Percentiles rank a stretch among this genome's conserved stretches.
These are phyloP conservation scores for Symphodus melops DNA, from an alignment of 2,113 vertebrate species.

Conservation along the genomic window DNA sequence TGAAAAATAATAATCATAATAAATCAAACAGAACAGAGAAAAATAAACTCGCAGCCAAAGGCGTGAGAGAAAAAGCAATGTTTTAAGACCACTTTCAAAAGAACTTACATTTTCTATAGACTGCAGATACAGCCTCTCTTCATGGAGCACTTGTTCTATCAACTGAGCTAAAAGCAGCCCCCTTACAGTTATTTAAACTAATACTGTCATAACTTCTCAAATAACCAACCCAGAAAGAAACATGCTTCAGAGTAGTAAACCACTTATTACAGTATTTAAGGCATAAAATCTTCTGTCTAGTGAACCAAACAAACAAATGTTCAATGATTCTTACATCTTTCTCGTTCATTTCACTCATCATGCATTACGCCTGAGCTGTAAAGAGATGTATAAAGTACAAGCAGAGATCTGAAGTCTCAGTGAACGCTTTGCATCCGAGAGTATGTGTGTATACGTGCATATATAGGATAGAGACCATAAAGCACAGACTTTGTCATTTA, in stretches of 20 bases:
- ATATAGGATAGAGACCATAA: conserved; percentile 50
- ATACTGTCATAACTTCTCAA: neutral
- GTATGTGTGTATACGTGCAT: neutral
- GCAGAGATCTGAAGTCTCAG: neutral
- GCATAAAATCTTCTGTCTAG: neutral
- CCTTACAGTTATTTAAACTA: too few species aligned
- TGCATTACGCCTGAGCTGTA: neutral
- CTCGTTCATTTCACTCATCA: neutral
- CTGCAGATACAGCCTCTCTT: too few species aligned
- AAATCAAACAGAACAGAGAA: too few species aligned
- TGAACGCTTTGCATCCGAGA: neutral
- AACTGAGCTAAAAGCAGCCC: too few species aligned
- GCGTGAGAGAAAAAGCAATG: too few species aligned
- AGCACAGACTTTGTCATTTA: conserved; percentile 65
- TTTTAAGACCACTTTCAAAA: too few species aligned
- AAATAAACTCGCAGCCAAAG: too few species aligned
- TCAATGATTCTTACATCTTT: neutral
- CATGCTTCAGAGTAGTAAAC: neutral
- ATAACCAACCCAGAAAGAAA: neutral
- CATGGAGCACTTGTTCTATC: too few species aligned
- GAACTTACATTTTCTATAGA: too few species aligned
- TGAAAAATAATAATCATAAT: too few species aligned
- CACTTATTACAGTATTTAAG: neutral
- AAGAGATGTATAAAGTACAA: neutral
- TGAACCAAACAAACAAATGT: neutral